Percentiles rank a stretch among this genome's conserved stretches.
Evolutionary conservation across 2,888 invertebrate genomes (phyloP).

Genomic region (Panzeria rudis): DNA sequence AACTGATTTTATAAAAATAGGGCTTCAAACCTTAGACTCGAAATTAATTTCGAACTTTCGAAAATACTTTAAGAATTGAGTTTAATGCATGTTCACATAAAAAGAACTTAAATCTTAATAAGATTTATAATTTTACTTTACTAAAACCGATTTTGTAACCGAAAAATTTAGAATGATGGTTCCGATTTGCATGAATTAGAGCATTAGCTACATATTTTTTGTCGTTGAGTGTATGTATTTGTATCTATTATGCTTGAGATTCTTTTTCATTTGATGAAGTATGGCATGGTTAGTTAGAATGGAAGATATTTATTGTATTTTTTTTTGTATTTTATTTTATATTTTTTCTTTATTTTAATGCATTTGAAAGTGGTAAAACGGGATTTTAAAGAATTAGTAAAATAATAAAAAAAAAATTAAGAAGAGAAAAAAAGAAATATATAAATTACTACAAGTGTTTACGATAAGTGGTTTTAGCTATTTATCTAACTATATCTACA

Average conservation of each 20-base stretch:
- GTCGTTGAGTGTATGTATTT: constrained; percentile 28
- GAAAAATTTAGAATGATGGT: no score
- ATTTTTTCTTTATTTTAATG: constrained; percentile 46
- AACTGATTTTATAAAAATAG: no score
- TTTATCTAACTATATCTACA: constrained; percentile 59
- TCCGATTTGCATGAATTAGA: no score
- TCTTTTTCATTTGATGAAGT: constrained; percentile 52
- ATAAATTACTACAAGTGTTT: constrained; percentile 66
- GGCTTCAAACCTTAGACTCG: no score
- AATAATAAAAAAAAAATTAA: constrained; percentile 30
- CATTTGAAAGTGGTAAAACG: constrained; percentile 72
- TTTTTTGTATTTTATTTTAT: constrained; percentile 3
- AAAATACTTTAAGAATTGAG: no score
- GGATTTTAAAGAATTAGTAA: constrained; percentile 69
- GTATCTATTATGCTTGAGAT: constrained; percentile 14
- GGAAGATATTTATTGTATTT: constrained; percentile 41
- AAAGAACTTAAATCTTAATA: no score
- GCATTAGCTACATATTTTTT: no score
- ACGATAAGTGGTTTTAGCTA: constrained; percentile 70
- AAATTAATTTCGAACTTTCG: no score
- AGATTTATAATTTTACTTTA: no score
- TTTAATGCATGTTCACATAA: no score
- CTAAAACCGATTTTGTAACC: no score
- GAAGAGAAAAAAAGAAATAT: constrained; percentile 13
- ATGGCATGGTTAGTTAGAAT: constrained; percentile 34